Percentiles rank a stretch among this genome's conserved stretches.
These are phyloP conservation scores for Caranx ignobilis DNA, from an alignment of 2,113 vertebrate genomes.

Conservation along the genomic window DNA sequence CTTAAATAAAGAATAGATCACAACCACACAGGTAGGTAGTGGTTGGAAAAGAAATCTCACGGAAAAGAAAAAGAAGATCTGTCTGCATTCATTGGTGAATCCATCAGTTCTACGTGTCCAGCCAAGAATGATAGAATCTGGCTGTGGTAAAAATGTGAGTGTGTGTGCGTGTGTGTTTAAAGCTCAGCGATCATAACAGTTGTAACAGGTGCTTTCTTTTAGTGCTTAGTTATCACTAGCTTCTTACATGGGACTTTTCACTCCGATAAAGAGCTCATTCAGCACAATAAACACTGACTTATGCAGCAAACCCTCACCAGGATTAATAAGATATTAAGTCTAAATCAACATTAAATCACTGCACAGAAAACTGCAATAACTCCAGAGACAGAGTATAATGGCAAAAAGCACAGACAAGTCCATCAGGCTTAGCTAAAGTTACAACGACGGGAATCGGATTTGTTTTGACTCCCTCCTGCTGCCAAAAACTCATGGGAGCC, in stretches of 20 bases:
- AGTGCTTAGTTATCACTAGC: background rate
- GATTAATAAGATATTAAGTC: background rate
- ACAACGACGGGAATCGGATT: constrained; percentile 11
- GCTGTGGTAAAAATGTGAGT: background rate
- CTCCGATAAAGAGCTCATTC: background rate
- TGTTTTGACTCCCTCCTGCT: constrained; percentile 11
- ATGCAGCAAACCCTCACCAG: background rate
- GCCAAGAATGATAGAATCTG: background rate
- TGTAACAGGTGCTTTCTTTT: background rate
- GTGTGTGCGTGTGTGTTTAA: background rate
- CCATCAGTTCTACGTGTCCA: background rate
- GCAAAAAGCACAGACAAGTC: constrained; percentile 6
- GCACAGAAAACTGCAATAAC: constrained; percentile 12
- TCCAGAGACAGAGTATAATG: background rate
- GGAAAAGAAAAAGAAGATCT: background rate
- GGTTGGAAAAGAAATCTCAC: background rate
- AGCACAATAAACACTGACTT: constrained; percentile 1
- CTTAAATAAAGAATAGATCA: background rate
- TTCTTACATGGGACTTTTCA: background rate
- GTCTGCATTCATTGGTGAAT: background rate
- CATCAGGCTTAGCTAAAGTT: constrained; percentile 12
- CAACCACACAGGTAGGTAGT: background rate
- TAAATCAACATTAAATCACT: constrained; percentile 2
- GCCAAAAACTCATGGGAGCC: constrained; percentile 11
- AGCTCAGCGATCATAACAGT: background rate